Conservation (phyloP, 2,113 vertebrate genomes). For the Pseudonaja textilis region DNA sequence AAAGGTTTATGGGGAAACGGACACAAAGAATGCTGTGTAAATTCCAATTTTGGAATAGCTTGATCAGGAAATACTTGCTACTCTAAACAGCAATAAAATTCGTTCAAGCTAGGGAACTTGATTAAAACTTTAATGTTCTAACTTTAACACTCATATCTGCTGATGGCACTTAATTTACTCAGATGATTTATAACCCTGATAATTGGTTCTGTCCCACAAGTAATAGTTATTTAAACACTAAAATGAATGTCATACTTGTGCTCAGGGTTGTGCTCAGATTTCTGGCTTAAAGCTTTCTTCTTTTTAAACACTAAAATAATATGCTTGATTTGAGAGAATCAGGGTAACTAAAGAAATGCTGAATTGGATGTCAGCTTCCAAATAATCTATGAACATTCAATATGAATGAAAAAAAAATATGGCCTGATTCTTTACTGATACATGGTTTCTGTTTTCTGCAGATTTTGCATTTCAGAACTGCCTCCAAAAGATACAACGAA, state of each 20-base stretch:
- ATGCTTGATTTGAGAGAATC: not conserved
- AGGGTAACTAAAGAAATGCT: not conserved
- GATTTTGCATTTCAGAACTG: too few relatives aligned
- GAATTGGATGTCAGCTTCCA: not conserved
- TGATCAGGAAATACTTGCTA: constrained; percentile 1
- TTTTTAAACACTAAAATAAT: not conserved
- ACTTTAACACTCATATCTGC: not conserved
- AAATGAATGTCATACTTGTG: not conserved
- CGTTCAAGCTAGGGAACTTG: not conserved
- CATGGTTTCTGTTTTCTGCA: not conserved
- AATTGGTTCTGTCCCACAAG: not conserved
- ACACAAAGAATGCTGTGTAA: not conserved
- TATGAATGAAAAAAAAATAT: not conserved
- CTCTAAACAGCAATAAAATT: not conserved
- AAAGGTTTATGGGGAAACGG: not conserved
- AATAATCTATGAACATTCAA: not conserved
- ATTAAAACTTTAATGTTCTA: not conserved
- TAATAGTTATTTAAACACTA: not conserved
- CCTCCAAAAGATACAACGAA: not conserved
- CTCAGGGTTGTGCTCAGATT: not conserved
- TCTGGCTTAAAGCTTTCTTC: not conserved
- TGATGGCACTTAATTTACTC: not conserved
- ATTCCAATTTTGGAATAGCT: not conserved
- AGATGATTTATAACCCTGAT: not conserved
- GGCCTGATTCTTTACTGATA: not conserved